A percentile compares a stretch with the other conserved stretches of the same genome.
Evolutionary conservation across 2,113 vertebrate species (phyloP).

Genomic region (Lepisosteus osseus): DNA sequence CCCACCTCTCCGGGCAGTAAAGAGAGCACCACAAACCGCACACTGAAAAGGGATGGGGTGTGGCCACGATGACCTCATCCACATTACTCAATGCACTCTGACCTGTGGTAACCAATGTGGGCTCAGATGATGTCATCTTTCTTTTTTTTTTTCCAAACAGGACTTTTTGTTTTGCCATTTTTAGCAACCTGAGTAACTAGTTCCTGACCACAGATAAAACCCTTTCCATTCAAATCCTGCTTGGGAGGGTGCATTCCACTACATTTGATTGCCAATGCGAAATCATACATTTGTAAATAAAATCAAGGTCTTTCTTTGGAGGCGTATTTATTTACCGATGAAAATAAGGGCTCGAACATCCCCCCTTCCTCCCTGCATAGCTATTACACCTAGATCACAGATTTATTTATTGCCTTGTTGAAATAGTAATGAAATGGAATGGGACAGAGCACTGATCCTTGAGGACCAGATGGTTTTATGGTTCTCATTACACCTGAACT

Average conservation of each 20-base stretch:
- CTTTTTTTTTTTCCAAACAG: slow-evolving; percentile 22
- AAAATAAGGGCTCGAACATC: too few species aligned
- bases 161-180: slow-evolving; percentile 3
- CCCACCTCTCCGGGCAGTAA: slow-evolving; percentile 43
- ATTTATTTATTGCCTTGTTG: too few species aligned
- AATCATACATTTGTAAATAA: background rate
- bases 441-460: too few species aligned
- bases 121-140: slow-evolving; percentile 59
- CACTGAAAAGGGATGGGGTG: slow-evolving; percentile 38
- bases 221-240: background rate
- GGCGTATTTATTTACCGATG: too few species aligned
- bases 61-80: slow-evolving; percentile 57
- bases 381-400: too few species aligned
- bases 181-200: slow-evolving; percentile 33
- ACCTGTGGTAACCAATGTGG: slow-evolving; percentile 54
- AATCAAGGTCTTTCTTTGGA: background rate
- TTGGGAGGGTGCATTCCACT: background rate
- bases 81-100: slow-evolving; percentile 58
- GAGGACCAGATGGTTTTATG: too few species aligned
- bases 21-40: slow-evolving; percentile 47
- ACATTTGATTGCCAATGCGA: background rate
- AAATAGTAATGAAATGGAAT: too few species aligned
- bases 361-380: too few species aligned
- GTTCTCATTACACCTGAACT: too few species aligned
- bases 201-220: background rate